Conservation (phyloP, 2,113 vertebrate genomes). For the Macquaria ambigua region DNA sequence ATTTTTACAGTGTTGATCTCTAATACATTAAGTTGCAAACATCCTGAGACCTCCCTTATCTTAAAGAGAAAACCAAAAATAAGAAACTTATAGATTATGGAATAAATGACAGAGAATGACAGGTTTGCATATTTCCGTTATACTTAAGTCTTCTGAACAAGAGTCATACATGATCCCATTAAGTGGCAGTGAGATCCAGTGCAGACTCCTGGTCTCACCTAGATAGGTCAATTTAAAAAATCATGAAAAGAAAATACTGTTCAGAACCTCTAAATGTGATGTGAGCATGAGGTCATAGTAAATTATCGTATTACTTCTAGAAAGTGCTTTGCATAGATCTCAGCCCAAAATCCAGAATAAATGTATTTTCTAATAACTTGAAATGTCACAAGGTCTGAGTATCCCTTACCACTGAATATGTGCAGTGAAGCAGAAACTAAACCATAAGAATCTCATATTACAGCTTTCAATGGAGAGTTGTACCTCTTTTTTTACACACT, state of each 20-base stretch:
- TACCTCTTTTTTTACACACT: not conserved
- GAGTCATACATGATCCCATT: not conserved
- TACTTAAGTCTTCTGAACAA: not conserved
- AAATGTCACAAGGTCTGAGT: not conserved
- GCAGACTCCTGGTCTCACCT: not conserved
- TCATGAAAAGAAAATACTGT: not conserved
- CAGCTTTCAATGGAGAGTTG: not conserved
- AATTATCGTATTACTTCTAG: not conserved
- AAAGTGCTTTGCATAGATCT: not conserved
- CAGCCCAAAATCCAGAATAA: not conserved
- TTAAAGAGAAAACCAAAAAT: not conserved
- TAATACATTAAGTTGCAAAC: not conserved
- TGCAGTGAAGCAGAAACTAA: constrained; percentile 8
- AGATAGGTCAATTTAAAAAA: not conserved
- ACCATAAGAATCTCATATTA: constrained; percentile 3
- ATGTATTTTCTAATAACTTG: not conserved
- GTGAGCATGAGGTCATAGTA: not conserved
- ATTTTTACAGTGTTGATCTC: not conserved
- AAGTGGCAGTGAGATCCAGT: not conserved
- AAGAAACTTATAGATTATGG: not conserved
- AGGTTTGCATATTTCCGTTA: not conserved
- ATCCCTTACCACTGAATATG: not conserved
- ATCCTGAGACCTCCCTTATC: not conserved
- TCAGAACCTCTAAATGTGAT: not conserved
- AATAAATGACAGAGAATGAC: not conserved